Conservation (phyloP, 2,888 invertebrate species). For the Argyresthia albistria region DNA sequence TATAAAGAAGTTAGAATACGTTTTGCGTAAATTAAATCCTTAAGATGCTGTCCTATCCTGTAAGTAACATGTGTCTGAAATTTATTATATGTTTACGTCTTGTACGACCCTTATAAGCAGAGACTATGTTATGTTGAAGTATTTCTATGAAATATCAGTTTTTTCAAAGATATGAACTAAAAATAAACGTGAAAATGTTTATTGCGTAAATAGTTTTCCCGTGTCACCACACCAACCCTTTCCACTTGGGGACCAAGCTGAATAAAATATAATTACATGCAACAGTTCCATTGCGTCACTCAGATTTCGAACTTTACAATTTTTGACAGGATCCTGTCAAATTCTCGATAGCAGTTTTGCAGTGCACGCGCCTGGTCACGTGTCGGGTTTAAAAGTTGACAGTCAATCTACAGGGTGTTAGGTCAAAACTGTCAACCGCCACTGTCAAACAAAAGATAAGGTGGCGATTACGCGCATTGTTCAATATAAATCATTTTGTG, state of each 20-base stretch:
- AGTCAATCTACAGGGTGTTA: conserved; percentile 19
- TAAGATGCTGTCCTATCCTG: too few species aligned
- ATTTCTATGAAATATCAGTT: too few species aligned
- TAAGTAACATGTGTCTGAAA: too few species aligned
- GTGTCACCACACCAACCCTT: too few species aligned
- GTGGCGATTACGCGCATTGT: neutral
- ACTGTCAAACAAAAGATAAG: neutral
- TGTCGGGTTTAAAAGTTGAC: conserved; percentile 47
- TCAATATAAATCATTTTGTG: neutral
- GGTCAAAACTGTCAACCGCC: conserved; percentile 31
- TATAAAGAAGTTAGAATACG: too few species aligned
- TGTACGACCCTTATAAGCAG: too few species aligned
- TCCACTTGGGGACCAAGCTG: neutral
- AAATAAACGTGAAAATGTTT: too few species aligned
- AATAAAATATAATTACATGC: neutral
- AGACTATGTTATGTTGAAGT: too few species aligned
- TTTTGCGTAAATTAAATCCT: too few species aligned
- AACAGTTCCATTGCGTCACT: neutral
- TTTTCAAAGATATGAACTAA: too few species aligned
- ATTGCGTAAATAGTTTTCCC: too few species aligned
- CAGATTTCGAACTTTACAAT: neutral
- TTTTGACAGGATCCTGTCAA: conserved; percentile 49
- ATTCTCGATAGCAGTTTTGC: conserved; percentile 48
- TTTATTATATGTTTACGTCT: too few species aligned
- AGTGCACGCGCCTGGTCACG: conserved; percentile 54